These are phyloP conservation scores for Theretra japonica DNA, from an alignment of 2,888 invertebrate genomes.

Conservation along the genomic window DNA sequence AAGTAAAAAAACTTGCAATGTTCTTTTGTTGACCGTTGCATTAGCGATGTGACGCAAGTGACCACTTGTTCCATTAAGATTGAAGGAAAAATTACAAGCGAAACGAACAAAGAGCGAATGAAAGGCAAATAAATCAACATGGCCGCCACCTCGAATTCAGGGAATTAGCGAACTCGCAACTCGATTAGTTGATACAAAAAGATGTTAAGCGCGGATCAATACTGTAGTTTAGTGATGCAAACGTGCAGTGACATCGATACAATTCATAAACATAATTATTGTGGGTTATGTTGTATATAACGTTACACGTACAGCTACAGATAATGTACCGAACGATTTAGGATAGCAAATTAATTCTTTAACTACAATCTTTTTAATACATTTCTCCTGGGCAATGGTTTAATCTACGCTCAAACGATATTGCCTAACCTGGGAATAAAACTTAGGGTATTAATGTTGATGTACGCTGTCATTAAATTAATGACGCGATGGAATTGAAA, in stretches of 20 bases:
- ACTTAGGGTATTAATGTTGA: too few species aligned
- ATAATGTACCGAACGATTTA: too few species aligned
- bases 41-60: slow-evolving; percentile 21
- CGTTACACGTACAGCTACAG: too few species aligned
- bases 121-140: slow-evolving; percentile 32
- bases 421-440: too few species aligned
- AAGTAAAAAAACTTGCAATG: not conserved
- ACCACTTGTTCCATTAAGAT: slow-evolving; percentile 26
- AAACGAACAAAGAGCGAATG: slow-evolving; percentile 27
- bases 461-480: not conserved
- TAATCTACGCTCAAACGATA: too few species aligned
- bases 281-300: not conserved
- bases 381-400: too few species aligned
- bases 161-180: slow-evolving; percentile 24
- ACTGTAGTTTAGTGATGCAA: slow-evolving; percentile 14
- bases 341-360: too few species aligned
- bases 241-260: not conserved
- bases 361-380: too few species aligned
- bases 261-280: not conserved
- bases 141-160: slow-evolving; percentile 20
- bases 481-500: not conserved
- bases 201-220: slow-evolving; percentile 25
- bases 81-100: slow-evolving; percentile 17
- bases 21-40: slow-evolving; percentile 5
- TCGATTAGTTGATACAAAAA: slow-evolving; percentile 25